Conservation (phyloP, 2,888 invertebrate genomes). For the Idaea aversata region DNA sequence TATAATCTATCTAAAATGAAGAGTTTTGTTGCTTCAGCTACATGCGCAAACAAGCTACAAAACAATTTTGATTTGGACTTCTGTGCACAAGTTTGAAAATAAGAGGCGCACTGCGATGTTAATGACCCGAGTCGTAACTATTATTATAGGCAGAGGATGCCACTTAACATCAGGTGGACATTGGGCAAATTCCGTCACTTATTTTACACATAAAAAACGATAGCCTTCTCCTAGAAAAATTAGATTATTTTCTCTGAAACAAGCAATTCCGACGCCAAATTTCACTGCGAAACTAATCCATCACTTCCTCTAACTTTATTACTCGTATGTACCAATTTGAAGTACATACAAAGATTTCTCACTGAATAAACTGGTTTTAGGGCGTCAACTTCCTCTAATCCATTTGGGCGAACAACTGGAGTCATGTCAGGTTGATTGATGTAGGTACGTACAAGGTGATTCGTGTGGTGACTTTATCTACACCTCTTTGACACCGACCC, state of each 20-base stretch:
- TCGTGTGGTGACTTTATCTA: slow-evolving; percentile 67
- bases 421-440: slow-evolving; percentile 78
- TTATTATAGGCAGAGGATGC: background rate
- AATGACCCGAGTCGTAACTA: no score
- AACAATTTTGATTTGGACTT: no score
- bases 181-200: background rate
- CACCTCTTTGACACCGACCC: slow-evolving; percentile 55
- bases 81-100: no score
- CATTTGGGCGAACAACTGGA: slow-evolving; percentile 76
- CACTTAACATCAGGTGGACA: background rate
- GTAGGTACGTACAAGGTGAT: slow-evolving; percentile 60
- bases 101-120: no score
- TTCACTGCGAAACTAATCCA: background rate
- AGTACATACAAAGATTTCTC: slow-evolving; percentile 21
- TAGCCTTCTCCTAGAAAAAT: background rate
- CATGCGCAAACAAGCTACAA: no score
- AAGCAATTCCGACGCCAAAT: background rate
- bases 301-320: slow-evolving; percentile 1
- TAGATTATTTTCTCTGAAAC: background rate
- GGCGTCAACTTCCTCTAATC: slow-evolving; percentile 74
- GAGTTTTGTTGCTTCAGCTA: no score
- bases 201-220: background rate
- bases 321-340: slow-evolving; percentile 7
- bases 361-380: slow-evolving; percentile 32
- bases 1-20: no score